Evolutionary conservation across 2,797 vertebrate genomes (phyloP).

Genomic region (Onychomys arenicola): DNA sequence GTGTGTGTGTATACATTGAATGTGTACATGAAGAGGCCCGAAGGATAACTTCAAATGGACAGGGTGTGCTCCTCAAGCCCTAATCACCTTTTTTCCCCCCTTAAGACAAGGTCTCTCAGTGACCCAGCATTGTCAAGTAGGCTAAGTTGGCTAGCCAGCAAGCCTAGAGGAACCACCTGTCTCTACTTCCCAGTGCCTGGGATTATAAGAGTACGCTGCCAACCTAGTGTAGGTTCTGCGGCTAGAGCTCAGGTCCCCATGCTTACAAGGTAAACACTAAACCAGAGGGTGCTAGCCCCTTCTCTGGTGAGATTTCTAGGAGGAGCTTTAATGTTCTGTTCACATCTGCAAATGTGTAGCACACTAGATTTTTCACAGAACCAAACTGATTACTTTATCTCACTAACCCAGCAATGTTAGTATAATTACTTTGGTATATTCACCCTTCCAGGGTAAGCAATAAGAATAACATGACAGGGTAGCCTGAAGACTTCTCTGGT

Average conservation of each 20-base stretch:
- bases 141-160: background rate
- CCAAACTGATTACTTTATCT: constrained; percentile 1
- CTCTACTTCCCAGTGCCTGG: too few species aligned
- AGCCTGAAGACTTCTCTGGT: too few species aligned
- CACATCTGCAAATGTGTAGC: constrained; percentile 38
- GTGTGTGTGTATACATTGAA: too few species aligned
- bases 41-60: background rate
- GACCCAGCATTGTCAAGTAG: too few species aligned
- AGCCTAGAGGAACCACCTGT: too few species aligned
- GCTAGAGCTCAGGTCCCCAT: background rate
- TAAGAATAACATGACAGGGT: background rate
- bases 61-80: background rate
- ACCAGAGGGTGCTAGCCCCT: background rate
- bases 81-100: background rate
- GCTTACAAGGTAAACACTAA: background rate
- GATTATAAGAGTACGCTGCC: background rate
- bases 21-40: background rate
- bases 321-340: constrained; percentile 27
- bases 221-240: background rate
- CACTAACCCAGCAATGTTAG: background rate
- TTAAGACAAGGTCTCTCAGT: background rate
- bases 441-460: background rate
- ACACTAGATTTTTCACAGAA: constrained; percentile 55
- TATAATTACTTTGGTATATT: constrained; percentile 40
- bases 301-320: constrained; percentile 52